Evolutionary conservation across 2,888 invertebrate species (phyloP), one percentile per base, ranked within the genome.

Genomic region (Subacronicta megacephala): DNA sequence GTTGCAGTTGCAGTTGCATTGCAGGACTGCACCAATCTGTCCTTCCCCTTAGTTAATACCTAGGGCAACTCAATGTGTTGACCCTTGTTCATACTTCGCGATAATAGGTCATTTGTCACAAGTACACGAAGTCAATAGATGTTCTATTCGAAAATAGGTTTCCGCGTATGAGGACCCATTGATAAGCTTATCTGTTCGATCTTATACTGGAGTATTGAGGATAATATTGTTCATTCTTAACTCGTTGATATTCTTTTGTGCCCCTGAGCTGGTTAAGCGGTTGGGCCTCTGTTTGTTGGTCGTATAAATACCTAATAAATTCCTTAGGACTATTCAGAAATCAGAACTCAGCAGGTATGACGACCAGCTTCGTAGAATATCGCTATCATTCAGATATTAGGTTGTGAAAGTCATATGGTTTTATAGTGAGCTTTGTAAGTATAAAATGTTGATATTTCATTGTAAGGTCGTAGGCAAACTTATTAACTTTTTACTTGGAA

Each of bases 81-180:
- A 6, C 62, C 45, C 44, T 40, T 61, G 43, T 52, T 67, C 29
- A 38, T 45, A 46, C 31, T 41, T 44, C 9, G 31, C 16, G 10
- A 67, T 60, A 60, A 64, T 29, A 37, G 36, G 10, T 59, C 43
- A 38, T 52, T 52, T 60, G 38, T 63, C 23, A 18, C 38, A 58
- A n/a, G 31, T 31, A 31, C n/a, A 16, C 16, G 26, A 17, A 38
- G 23, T 60, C 46, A 52, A 52, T 52, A 43, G 35, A 35, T 16
- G 44, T 7, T 42, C 41, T 46, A 40, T 52, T 9, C n/a, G n/a
- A 37, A 29, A 43, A 59, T 63, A 52, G 46, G 43, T 67, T 63
- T 60, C 63, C 67, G 43, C 33, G 16, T 29, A 36, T 59, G 51
- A 62, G 33, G 29, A 50, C 29, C 17, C 33, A 12, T 51, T 59